Percentiles rank a stretch among this genome's conserved stretches.
Conservation (phyloP, 1,140 invertebrate genomes). For the Drosophila cardini region DNA sequence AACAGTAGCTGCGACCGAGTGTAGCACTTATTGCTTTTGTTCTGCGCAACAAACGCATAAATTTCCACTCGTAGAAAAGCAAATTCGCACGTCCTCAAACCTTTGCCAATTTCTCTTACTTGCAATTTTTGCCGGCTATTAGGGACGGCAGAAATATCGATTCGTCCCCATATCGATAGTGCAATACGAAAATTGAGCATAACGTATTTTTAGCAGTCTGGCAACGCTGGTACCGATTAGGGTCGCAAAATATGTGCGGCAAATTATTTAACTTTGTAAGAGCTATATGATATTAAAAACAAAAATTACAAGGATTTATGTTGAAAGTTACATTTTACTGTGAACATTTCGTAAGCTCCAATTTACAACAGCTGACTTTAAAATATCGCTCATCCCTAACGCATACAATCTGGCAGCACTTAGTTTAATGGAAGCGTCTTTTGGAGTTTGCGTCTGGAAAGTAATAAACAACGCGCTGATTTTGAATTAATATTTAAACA, state of each 20-base stretch:
- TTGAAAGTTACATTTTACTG: too few relatives aligned
- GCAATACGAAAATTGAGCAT: not conserved
- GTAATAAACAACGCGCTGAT: slow-evolving; percentile 25
- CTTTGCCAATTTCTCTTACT: slow-evolving; percentile 21
- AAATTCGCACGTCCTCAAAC: slow-evolving; percentile 1
- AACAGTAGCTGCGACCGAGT: slow-evolving; percentile 44
- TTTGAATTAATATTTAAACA: slow-evolving; percentile 36
- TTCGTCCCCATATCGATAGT: slow-evolving; percentile 3
- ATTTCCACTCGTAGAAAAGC: not conserved
- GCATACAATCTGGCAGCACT: slow-evolving; percentile 31
- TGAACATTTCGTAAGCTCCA: too few relatives aligned
- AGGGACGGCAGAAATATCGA: slow-evolving; percentile 10
- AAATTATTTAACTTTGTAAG: too few relatives aligned
- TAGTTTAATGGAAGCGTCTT: slow-evolving; percentile 16
- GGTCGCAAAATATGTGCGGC: too few relatives aligned
- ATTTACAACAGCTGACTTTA: too few relatives aligned
- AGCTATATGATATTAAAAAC: not conserved
- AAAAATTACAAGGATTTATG: too few relatives aligned
- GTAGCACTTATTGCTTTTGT: slow-evolving; percentile 31
- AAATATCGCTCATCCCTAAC: slow-evolving; percentile 2
- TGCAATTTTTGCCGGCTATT: slow-evolving; percentile 64
- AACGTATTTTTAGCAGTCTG: not conserved
- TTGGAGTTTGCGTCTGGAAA: slow-evolving; percentile 26
- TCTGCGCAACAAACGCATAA: slow-evolving; percentile 58
- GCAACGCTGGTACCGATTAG: not conserved